Conservation (phyloP, 2,113 vertebrate species). For the Erythrocercus mccallii region DNA sequence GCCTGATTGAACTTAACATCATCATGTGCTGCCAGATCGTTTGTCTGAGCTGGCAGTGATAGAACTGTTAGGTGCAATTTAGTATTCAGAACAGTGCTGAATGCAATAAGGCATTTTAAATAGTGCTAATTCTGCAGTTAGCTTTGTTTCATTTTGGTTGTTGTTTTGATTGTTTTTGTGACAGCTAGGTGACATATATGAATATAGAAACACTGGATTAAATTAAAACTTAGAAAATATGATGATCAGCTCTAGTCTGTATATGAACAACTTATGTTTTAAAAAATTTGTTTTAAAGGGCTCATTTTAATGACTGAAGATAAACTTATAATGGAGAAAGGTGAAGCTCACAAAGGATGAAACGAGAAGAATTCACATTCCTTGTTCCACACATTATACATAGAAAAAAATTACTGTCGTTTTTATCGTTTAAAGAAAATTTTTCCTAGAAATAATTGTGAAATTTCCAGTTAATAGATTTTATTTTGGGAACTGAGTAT, state of each 20-base stretch:
- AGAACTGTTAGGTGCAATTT: background rate
- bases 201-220: background rate
- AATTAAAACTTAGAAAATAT: background rate
- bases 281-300: background rate
- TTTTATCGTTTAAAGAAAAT: rapidly evolving
- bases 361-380: background rate
- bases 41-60: background rate
- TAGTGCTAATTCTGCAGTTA: background rate
- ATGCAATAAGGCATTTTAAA: background rate
- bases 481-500: background rate
- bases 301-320: background rate
- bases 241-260: background rate
- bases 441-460: background rate
- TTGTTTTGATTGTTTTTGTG: background rate
- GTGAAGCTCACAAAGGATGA: background rate
- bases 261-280: background rate
- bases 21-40: conserved; percentile 3
- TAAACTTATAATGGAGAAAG: background rate
- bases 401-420: background rate
- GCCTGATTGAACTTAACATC: conserved; percentile 35
- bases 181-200: background rate
- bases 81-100: conserved; percentile 28
- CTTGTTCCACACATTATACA: background rate
- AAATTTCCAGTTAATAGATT: background rate
- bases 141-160: background rate